Evolutionary conservation across 2,888 invertebrate species (phyloP).

Genomic region (Nowickia ferox): DNA sequence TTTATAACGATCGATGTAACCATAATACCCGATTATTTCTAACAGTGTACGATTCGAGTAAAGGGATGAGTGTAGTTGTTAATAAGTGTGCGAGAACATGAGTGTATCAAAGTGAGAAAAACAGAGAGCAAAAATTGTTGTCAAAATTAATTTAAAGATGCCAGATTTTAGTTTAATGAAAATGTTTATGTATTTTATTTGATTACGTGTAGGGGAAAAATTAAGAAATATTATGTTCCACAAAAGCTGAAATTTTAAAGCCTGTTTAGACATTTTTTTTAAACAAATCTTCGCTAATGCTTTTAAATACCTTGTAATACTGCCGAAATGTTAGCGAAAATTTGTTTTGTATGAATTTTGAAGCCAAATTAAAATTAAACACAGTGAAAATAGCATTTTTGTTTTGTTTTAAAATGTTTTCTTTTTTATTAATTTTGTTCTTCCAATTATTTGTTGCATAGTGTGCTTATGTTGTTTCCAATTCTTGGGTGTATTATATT

Average conservation of each 20-base stretch:
- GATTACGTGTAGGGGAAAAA: too few species aligned
- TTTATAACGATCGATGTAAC: conserved; percentile 66
- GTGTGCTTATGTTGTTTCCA: conserved; percentile 73
- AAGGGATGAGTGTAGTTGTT: conserved; percentile 9
- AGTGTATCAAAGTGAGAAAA: neutral
- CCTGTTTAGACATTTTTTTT: neutral
- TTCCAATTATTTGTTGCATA: conserved; percentile 75
- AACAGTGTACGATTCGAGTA: conserved; percentile 35
- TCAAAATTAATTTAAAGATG: neutral
- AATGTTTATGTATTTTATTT: neutral
- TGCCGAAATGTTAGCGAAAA: conserved; percentile 41
- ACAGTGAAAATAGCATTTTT: conserved; percentile 60
- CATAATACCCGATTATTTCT: conserved; percentile 68
- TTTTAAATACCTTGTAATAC: neutral
- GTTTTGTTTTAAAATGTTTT: conserved; percentile 50
- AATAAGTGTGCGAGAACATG: conserved; percentile 13
- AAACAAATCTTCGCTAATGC: conserved; percentile 46
- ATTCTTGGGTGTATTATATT: conserved; percentile 67
- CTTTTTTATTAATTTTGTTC: conserved; percentile 24
- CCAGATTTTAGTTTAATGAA: conserved; percentile 9
- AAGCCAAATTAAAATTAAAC: conserved; percentile 47
- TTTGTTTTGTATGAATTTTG: conserved; percentile 47
- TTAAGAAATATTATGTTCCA: neutral
- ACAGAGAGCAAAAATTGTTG: neutral
- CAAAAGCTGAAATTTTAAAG: conserved; percentile 21